Conservation (phyloP, 2,888 invertebrate species). For the Crepidodera aurea region DNA sequence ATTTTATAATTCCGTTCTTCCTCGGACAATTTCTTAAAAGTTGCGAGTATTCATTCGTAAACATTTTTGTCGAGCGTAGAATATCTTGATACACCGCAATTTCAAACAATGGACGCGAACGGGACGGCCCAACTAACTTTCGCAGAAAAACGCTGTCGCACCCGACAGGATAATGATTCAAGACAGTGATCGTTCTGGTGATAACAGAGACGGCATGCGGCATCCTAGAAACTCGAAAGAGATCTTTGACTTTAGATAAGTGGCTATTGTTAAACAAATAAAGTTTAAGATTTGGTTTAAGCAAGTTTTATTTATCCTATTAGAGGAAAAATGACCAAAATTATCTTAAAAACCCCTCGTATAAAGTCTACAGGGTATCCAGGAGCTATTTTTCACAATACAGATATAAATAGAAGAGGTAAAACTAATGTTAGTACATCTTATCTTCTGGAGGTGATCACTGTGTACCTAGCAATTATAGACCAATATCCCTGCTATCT, state of each 20-base stretch:
- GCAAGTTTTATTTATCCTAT: not conserved
- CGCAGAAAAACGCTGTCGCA: constrained; percentile 5
- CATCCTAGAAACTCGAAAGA: too few species aligned
- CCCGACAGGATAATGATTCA: constrained; percentile 1
- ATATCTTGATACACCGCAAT: constrained; percentile 10
- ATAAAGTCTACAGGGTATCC: too few species aligned
- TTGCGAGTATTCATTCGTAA: constrained; percentile 5
- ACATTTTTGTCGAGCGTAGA: constrained; percentile 11
- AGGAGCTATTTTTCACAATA: too few species aligned
- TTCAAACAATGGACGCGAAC: constrained; percentile 12
- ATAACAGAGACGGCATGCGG: not conserved
- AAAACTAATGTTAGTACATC: too few species aligned
- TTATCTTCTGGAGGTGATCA: too few species aligned
- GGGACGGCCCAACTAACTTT: constrained; percentile 12
- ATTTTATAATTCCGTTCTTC: not conserved
- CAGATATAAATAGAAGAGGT: too few species aligned
- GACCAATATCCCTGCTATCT: too few species aligned
- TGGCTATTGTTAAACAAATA: too few species aligned
- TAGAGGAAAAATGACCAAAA: too few species aligned
- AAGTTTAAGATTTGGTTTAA: not conserved
- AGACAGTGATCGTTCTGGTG: constrained; percentile 5
- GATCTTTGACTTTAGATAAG: too few species aligned
- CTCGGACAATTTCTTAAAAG: not conserved
- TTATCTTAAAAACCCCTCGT: too few species aligned
- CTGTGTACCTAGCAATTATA: too few species aligned